phyloP scores from a whole-genome alignment of 2,113 vertebrate genomes.

The Pelecanoides urinatrix region DNA sequence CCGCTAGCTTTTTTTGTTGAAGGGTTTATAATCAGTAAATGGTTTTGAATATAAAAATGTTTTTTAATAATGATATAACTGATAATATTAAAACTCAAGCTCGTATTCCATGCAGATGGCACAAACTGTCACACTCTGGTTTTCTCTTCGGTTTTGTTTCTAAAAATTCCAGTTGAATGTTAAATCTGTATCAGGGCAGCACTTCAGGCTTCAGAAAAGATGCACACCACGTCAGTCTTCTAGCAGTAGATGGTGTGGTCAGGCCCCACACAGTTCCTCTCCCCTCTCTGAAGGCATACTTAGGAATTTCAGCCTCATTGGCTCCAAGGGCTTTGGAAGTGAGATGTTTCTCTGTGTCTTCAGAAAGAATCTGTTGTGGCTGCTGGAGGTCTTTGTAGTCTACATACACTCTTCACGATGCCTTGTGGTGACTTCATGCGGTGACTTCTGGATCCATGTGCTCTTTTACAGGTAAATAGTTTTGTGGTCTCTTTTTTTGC shows the following conservation, averaged over 20 bases:
- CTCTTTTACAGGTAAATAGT: neutral
- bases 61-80: slow-evolving; percentile 51
- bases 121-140: slow-evolving; percentile 23
- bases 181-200: neutral
- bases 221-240: neutral
- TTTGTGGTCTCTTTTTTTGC: neutral
- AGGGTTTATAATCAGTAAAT: slow-evolving; percentile 51
- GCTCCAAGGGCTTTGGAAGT: neutral
- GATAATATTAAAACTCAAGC: slow-evolving; percentile 39
- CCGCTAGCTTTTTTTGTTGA: neutral
- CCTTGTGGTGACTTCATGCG: neutral
- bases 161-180: neutral
- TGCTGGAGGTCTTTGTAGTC: neutral
- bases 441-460: neutral
- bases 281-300: neutral
- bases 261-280: neutral
- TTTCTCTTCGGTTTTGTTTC: slow-evolving; percentile 42
- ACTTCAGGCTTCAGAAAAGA: neutral
- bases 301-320: neutral
- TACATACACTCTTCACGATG: neutral
- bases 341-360: neutral
- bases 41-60: slow-evolving; percentile 22
- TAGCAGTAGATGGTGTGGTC: neutral
- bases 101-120: slow-evolving; percentile 53
- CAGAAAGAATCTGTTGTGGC: neutral